Conservation (phyloP, 2,113 vertebrate species). For the Pardalotus punctatus region DNA sequence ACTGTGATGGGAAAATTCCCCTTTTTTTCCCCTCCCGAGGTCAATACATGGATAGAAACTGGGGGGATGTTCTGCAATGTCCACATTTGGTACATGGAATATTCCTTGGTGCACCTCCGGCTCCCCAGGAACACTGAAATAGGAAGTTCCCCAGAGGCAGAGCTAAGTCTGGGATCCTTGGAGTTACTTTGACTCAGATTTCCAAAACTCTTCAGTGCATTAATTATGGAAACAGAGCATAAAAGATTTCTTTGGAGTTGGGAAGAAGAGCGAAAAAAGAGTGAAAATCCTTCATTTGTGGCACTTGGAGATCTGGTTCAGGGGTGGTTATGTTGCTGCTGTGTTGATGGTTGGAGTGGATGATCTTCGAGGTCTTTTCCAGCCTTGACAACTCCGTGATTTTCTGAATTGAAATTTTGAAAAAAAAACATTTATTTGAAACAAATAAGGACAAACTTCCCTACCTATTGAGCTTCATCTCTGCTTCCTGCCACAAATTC, state of each 20-base stretch:
- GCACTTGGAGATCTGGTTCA: background rate
- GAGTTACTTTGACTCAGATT: background rate
- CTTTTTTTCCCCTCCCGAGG: background rate
- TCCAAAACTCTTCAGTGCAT: background rate
- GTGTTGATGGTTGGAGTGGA: background rate
- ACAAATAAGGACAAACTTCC: background rate
- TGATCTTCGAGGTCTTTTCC: background rate
- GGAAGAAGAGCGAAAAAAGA: background rate
- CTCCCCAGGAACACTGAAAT: background rate
- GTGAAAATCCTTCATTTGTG: background rate
- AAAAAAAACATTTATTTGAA: background rate
- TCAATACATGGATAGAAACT: too few relatives aligned
- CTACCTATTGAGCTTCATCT: background rate
- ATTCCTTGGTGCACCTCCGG: background rate
- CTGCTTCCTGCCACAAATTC: background rate
- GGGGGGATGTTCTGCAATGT: background rate
- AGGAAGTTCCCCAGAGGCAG: background rate
- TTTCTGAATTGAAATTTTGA: background rate
- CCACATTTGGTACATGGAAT: background rate
- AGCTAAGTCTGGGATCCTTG: background rate
- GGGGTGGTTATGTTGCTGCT: background rate
- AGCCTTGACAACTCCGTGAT: background rate
- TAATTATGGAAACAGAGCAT: background rate
- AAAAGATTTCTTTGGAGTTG: background rate
- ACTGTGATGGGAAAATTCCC: background rate